Evolutionary conservation across 2,888 invertebrate species (phyloP).

Genomic region (Hydriomena furcata): DNA sequence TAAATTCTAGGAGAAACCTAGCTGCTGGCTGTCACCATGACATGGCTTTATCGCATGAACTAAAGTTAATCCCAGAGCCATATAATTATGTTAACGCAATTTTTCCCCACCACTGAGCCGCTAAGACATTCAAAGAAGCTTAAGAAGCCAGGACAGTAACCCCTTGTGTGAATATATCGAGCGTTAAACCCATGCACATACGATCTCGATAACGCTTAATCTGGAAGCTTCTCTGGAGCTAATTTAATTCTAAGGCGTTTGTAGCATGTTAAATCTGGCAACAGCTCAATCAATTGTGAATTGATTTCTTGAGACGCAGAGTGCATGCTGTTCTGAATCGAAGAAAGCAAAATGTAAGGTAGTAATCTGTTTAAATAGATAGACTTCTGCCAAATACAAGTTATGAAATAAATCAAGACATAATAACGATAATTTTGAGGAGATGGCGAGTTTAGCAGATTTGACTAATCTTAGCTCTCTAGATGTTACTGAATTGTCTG

Average conservation of each 20-base stretch:
- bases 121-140: slow-evolving; percentile 31
- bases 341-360: not conserved
- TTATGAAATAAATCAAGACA: too few species aligned
- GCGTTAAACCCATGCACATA: slow-evolving; percentile 54
- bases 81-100: slow-evolving; percentile 16
- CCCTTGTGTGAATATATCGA: slow-evolving; percentile 48
- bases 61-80: not conserved
- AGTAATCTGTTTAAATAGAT: too few species aligned
- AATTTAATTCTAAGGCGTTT: slow-evolving; percentile 49
- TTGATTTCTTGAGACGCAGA: slow-evolving; percentile 2
- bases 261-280: not conserved
- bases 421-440: too few species aligned
- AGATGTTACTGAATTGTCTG: not conserved
- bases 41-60: too few species aligned
- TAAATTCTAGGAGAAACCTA: too few species aligned
- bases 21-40: too few species aligned
- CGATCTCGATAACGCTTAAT: slow-evolving; percentile 50
- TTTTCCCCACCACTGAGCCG: slow-evolving; percentile 23
- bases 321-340: not conserved
- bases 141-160: slow-evolving; percentile 34
- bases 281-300: slow-evolving; percentile 3
- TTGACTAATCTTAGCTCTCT: too few species aligned
- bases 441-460: too few species aligned
- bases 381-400: too few species aligned
- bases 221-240: slow-evolving; percentile 47